Evolutionary conservation across 2,797 vertebrate species (phyloP).

Genomic region (Micrastur ruficollis): DNA sequence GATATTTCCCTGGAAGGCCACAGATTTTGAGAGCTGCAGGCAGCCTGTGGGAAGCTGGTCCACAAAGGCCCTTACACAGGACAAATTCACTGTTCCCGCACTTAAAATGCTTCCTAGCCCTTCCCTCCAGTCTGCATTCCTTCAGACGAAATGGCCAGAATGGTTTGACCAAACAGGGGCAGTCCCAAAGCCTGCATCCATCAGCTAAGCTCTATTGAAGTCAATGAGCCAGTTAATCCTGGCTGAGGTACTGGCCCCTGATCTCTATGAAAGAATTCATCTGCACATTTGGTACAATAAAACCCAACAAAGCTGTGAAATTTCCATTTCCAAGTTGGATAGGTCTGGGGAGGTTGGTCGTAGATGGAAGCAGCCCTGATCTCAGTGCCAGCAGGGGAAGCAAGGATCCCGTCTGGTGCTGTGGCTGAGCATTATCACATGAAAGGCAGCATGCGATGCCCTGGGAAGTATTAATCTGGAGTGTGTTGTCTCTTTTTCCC

Average conservation of each 20-base stretch:
- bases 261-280: not conserved
- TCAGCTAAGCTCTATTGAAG: not conserved
- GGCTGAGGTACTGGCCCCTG: not conserved
- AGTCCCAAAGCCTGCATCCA: not conserved
- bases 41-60: not conserved
- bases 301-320: not conserved
- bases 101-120: not conserved
- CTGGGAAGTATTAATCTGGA: not conserved
- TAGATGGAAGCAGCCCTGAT: not conserved
- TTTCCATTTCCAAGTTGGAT: not conserved
- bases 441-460: not conserved
- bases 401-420: not conserved
- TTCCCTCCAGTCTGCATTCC: not conserved
- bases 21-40: not conserved
- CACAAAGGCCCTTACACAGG: not conserved
- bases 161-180: not conserved
- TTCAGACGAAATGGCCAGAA: not conserved
- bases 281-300: conserved; percentile 3
- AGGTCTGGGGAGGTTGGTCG: not conserved
- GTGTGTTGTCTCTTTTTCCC: not conserved
- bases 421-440: not conserved
- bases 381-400: not conserved
- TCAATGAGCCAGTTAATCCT: conserved; percentile 2
- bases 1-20: not conserved
- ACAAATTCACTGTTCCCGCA: not conserved